Percentiles rank a stretch among this genome's conserved stretches.
Conservation (phyloP, 2,113 vertebrate species). For the human (Homo sapiens) region DNA sequence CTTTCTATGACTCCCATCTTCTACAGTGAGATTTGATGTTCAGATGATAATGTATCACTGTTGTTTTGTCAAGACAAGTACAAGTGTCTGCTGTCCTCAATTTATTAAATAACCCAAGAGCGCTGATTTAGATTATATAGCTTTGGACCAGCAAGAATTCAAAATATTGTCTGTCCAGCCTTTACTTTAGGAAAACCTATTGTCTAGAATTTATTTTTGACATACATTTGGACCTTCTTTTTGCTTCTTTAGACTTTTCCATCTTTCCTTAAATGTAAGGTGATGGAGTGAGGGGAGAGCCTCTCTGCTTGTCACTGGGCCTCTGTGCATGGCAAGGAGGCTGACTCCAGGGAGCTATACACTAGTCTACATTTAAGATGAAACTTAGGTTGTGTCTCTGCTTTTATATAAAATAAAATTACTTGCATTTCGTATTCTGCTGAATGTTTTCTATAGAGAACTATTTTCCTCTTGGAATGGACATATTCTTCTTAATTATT, state of each 20-base stretch:
- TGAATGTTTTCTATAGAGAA: conserved; percentile 31
- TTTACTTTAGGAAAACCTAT: conserved; percentile 31
- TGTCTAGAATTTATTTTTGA: conserved; percentile 51
- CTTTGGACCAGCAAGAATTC: conserved; percentile 24
- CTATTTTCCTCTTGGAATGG: conserved; percentile 13
- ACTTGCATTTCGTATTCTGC: conserved; percentile 1
- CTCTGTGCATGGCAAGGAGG: background rate
- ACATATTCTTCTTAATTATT: conserved; percentile 7
- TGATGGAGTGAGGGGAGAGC: background rate
- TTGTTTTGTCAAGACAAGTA: background rate
- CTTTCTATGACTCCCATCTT: background rate
- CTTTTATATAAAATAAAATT: conserved; percentile 32
- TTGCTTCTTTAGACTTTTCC: conserved; percentile 18
- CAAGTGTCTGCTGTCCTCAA: background rate
- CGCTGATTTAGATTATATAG: background rate
- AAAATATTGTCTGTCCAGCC: background rate
- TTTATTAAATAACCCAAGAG: conserved; percentile 23
- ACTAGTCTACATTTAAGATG: background rate
- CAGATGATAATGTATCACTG: background rate
- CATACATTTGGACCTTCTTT: conserved; percentile 11
- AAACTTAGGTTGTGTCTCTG: conserved; percentile 6
- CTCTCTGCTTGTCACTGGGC: background rate
- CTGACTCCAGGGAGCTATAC: background rate
- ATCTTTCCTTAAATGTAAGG: background rate
- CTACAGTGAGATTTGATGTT: background rate